These are phyloP conservation scores for Acanthurus lineatus DNA, from an alignment of 2,797 vertebrate species.

Conservation along the genomic window DNA sequence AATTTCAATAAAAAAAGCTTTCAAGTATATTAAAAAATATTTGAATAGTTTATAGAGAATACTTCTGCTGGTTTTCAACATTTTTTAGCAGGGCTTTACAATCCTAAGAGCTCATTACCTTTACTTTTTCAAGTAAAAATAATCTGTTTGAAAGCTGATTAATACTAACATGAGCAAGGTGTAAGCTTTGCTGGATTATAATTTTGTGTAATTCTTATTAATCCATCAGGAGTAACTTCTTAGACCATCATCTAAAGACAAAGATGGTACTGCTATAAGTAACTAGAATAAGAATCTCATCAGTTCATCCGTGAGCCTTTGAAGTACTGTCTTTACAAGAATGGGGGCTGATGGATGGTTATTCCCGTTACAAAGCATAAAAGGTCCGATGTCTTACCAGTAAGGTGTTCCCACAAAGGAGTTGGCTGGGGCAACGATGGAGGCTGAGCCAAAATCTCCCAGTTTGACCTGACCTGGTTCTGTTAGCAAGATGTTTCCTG, in stretches of 20 bases:
- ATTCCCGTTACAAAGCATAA: too few species aligned
- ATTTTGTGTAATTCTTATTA: not conserved
- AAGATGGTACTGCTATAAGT: not conserved
- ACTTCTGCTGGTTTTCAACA: not conserved
- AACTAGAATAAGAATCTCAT: too few species aligned
- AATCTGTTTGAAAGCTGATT: not conserved
- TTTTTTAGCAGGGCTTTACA: not conserved
- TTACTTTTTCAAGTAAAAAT: not conserved
- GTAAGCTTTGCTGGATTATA: not conserved
- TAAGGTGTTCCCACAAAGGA: conserved; percentile 96
- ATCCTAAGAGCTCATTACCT: not conserved
- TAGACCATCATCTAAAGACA: not conserved
- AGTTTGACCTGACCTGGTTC: conserved; percentile 95
- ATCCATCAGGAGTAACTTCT: not conserved
- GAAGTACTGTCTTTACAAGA: too few species aligned
- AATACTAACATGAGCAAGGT: not conserved
- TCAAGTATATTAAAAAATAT: not conserved
- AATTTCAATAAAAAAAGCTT: not conserved
- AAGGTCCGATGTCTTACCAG: conserved; percentile 83
- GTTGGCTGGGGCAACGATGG: conserved; percentile 93
- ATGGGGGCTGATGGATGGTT: too few species aligned
- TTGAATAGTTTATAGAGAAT: not conserved
- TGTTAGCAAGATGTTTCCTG: conserved; percentile 95
- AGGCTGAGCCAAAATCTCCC: conserved; percentile 95
- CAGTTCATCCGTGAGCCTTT: too few species aligned